Percentiles rank a stretch among this genome's conserved stretches.
Conservation (phyloP, 1,140 invertebrate species). For the Drosophila subpulchrella region DNA sequence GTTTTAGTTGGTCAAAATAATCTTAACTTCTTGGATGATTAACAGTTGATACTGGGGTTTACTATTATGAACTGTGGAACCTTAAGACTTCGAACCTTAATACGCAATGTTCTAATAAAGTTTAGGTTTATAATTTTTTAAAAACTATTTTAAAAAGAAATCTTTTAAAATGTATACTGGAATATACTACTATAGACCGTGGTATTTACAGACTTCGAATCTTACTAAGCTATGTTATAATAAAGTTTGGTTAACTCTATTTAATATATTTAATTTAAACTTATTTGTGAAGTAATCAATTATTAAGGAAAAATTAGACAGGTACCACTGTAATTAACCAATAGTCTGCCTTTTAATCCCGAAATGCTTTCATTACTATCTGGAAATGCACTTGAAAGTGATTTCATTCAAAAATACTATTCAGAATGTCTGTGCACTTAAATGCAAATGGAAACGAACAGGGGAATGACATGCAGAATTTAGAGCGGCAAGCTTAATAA, state of each 20-base stretch:
- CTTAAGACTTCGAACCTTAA: neutral
- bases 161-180: too few species aligned
- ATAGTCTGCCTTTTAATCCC: neutral
- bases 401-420: constrained; percentile 15
- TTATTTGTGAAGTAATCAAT: too few species aligned
- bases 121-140: too few species aligned
- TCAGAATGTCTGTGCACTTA: neutral
- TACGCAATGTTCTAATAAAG: too few species aligned
- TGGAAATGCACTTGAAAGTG: constrained; percentile 26
- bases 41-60: constrained; percentile 21
- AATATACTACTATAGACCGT: too few species aligned
- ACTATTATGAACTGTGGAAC: neutral
- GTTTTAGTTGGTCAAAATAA: constrained; percentile 30
- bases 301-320: neutral
- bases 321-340: constrained; percentile 1
- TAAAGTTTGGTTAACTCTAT: too few species aligned
- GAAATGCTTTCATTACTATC: constrained; percentile 8
- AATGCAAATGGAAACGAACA: neutral
- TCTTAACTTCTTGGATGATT: constrained; percentile 26
- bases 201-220: too few species aligned
- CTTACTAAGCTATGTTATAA: too few species aligned
- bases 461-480: constrained; percentile 4
- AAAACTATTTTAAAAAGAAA: too few species aligned
- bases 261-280: too few species aligned
- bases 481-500: neutral